These are phyloP conservation scores for Menidia beryllina DNA, from an alignment of 2,113 vertebrate species.

Conservation along the genomic window DNA sequence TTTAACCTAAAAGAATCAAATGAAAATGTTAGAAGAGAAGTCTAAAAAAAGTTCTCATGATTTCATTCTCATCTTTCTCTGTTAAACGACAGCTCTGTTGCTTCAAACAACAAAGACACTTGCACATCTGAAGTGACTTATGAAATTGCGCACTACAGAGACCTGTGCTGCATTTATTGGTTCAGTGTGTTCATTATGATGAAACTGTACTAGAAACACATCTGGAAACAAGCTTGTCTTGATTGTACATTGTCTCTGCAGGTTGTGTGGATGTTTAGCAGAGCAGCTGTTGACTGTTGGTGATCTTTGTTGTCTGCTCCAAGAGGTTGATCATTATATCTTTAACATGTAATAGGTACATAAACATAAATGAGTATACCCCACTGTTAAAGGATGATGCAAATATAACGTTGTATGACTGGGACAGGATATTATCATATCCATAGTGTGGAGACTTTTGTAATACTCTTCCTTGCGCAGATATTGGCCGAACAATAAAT, in stretches of 20 bases:
- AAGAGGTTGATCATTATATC: conserved; percentile 69
- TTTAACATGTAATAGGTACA: conserved; percentile 70
- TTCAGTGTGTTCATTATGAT: conserved; percentile 62
- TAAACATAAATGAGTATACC: conserved; percentile 62
- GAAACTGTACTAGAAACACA: conserved; percentile 59
- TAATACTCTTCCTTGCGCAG: conserved; percentile 80
- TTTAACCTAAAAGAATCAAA: conserved; percentile 41
- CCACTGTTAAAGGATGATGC: conserved; percentile 70
- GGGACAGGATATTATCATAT: conserved; percentile 79
- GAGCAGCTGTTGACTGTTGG: conserved; percentile 59
- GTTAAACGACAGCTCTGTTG: conserved; percentile 54
- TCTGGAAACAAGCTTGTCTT: conserved; percentile 36
- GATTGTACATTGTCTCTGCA: conserved; percentile 34
- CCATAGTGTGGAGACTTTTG: conserved; percentile 77
- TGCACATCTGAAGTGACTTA: conserved; percentile 56
- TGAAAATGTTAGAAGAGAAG: conserved; percentile 7
- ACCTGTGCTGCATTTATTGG: conserved; percentile 63
- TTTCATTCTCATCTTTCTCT: conserved; percentile 47
- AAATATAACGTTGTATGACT: conserved; percentile 80
- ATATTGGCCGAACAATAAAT: conserved; percentile 76
- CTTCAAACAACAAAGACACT: conserved; percentile 47
- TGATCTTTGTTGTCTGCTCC: conserved; percentile 60
- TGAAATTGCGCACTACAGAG: conserved; percentile 61
- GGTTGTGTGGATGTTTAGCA: conserved; percentile 55
- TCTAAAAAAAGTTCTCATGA: conserved; percentile 31